Evolutionary conservation across 2,797 vertebrate species (phyloP).

Genomic region (Myiotriccus ornatus): DNA sequence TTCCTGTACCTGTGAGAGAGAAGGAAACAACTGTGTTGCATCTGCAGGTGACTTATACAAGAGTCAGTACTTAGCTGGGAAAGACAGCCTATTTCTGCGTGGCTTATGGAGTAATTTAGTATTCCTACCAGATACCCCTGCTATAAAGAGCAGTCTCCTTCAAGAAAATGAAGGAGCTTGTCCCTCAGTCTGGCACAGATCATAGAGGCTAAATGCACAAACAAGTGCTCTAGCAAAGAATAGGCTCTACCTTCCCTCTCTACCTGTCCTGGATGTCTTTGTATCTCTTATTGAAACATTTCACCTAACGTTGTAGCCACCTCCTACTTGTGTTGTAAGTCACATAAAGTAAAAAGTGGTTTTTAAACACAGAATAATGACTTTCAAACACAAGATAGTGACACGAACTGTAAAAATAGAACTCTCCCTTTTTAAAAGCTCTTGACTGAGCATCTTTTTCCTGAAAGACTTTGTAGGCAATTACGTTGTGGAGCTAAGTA

Average conservation of each 20-base stretch:
- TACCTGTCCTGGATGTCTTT: background rate
- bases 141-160: background rate
- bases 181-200: background rate
- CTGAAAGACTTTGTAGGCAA: slow-evolving; percentile 2
- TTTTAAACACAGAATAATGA: background rate
- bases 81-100: background rate
- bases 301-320: background rate
- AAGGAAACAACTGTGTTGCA: background rate
- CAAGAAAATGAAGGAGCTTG: background rate
- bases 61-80: background rate
- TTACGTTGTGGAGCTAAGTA: background rate
- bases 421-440: background rate
- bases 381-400: background rate
- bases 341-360: background rate
- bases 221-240: background rate
- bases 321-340: background rate
- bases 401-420: slow-evolving; percentile 13
- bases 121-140: background rate
- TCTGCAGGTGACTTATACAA: slow-evolving; percentile 1
- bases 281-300: background rate
- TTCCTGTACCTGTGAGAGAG: slow-evolving; percentile 49
- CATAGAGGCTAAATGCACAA: background rate
- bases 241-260: background rate
- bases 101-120: background rate
- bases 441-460: slow-evolving; percentile 12